Evolutionary conservation across 2,888 invertebrate species (phyloP).

Genomic region (Prenolepis imparis): DNA sequence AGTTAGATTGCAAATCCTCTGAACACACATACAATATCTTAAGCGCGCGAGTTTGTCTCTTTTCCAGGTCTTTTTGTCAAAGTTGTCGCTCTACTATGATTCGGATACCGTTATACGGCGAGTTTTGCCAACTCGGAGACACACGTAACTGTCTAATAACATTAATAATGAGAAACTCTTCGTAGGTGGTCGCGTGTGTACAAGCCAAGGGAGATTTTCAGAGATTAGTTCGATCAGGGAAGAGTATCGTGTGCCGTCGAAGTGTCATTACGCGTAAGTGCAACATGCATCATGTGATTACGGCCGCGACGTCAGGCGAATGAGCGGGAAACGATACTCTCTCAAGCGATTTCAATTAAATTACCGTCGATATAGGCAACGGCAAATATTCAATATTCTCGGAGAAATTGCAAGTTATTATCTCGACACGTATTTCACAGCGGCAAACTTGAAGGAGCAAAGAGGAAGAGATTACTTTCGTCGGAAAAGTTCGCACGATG

Average conservation of each 20-base stretch:
- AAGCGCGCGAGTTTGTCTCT: conserved; percentile 61
- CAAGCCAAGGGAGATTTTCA: conserved; percentile 44
- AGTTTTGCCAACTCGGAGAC: conserved; percentile 76
- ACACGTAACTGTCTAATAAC: conserved; percentile 78
- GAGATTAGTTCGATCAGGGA: conserved; percentile 49
- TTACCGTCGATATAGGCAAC: conserved; percentile 46
- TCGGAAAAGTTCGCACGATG: conserved; percentile 13
- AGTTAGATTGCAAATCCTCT: conserved; percentile 14
- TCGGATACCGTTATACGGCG: conserved; percentile 79
- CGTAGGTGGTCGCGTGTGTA: conserved; percentile 70
- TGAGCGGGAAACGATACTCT: conserved; percentile 52
- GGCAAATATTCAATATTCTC: conserved; percentile 46
- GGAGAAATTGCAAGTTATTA: conserved; percentile 47
- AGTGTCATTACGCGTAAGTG: conserved; percentile 59
- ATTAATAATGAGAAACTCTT: conserved; percentile 76
- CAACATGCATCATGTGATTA: conserved; percentile 60
- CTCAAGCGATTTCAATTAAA: conserved; percentile 53
- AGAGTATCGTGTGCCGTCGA: conserved; percentile 43
- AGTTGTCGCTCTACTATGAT: conserved; percentile 75
- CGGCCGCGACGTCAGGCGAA: conserved; percentile 46
- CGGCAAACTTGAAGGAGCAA: neutral
- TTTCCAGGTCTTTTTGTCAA: conserved; percentile 76
- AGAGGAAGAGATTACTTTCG: conserved; percentile 24
- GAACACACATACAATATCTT: conserved; percentile 5
- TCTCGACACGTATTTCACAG: conserved; percentile 41